A percentile compares a stretch with the other conserved stretches of the same genome.
These are phyloP conservation scores for Pluvialis apricaria DNA, from an alignment of 2,113 vertebrate genomes.

Conservation along the genomic window DNA sequence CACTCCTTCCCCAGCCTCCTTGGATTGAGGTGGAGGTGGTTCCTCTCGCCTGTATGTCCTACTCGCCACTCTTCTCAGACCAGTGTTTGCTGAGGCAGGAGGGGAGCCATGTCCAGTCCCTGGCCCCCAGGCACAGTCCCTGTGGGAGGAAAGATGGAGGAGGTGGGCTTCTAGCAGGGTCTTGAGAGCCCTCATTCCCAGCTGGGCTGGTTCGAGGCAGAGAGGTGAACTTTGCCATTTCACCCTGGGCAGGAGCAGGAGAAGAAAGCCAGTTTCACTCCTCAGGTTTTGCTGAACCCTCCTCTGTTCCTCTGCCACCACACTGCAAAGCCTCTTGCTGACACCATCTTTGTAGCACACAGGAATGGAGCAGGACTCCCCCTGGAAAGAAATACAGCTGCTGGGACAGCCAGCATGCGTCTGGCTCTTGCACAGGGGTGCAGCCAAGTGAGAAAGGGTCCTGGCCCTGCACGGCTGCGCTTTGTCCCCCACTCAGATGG, in stretches of 20 bases:
- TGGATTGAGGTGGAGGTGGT: not conserved
- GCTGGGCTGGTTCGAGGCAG: not conserved
- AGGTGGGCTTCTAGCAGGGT: not conserved
- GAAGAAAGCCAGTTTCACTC: not conserved
- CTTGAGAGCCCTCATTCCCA: not conserved
- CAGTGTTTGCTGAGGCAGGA: not conserved
- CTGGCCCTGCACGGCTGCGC: accelerated
- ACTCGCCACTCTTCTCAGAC: not conserved
- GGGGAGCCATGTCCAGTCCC: not conserved
- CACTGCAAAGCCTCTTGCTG: not conserved
- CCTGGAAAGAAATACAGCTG: not conserved
- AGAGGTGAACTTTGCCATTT: not conserved
- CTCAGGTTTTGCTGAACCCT: not conserved
- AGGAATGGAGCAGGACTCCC: not conserved
- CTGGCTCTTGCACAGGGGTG: not conserved
- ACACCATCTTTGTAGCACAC: not conserved
- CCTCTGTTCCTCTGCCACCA: not conserved
- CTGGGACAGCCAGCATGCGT: not conserved
- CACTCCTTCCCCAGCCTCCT: not conserved
- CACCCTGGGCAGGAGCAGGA: not conserved
- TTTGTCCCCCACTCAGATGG: not conserved
- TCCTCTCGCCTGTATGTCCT: accelerated
- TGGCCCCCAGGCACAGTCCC: not conserved
- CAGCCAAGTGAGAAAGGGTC: not conserved
- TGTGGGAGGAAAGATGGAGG: not conserved